Percentiles rank a stretch among this genome's conserved stretches.
These are phyloP conservation scores for Notiomystis cincta DNA, from an alignment of 2,113 vertebrate species.

Conservation along the genomic window DNA sequence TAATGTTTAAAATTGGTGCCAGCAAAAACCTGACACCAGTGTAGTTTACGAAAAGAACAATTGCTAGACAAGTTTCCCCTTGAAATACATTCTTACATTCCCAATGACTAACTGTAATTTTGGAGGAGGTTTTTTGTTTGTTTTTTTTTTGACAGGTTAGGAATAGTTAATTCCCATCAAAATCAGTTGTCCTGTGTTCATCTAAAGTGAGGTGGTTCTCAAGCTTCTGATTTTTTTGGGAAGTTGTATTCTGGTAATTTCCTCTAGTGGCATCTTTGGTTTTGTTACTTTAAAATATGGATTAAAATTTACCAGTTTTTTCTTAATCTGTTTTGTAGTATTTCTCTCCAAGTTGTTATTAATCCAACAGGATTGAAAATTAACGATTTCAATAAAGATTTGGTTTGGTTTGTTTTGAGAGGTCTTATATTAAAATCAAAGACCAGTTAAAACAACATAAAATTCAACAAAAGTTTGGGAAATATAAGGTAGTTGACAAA, in stretches of 20 bases:
- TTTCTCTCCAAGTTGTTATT: not conserved
- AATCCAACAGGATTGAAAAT: not conserved
- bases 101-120: slow-evolving; percentile 12
- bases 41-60: slow-evolving; percentile 54
- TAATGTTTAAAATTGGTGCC: slow-evolving; percentile 69
- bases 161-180: not conserved
- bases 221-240: not conserved
- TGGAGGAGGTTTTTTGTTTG: not conserved
- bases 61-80: slow-evolving; percentile 30
- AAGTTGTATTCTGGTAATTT: not conserved
- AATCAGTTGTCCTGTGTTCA: not conserved
- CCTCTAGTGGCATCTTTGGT: not conserved
- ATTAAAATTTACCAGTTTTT: not conserved
- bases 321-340: not conserved
- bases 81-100: slow-evolving; percentile 6
- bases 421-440: not conserved
- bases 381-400: not conserved
- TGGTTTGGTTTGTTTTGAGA: too few species aligned
- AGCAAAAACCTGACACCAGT: slow-evolving; percentile 67
- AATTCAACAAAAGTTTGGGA: not conserved
- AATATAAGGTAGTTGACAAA: not conserved
- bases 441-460: not conserved
- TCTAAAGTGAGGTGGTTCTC: not conserved
- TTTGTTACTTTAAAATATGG: not conserved
- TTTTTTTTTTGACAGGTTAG: not conserved